Base-by-base conservation (phyloP, 2,113 vertebrate species). In the Speoplatyrhinus poulsoni region DNA sequence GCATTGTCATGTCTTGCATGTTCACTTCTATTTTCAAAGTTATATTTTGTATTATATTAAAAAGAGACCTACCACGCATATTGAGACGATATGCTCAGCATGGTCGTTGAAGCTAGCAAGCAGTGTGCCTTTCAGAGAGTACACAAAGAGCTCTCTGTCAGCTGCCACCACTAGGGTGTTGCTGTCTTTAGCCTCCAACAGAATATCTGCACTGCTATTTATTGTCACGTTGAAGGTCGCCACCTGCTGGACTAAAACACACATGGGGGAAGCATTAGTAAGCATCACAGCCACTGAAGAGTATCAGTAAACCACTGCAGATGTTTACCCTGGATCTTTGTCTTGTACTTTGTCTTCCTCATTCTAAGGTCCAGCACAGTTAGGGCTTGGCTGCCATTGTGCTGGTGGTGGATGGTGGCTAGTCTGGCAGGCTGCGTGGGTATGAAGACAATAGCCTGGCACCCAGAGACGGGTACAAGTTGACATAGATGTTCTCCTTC, bases 91-190 rank as follows among this genome's bases (percentile, higher is more conserved):
- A n/a, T 92, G 85, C 75, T 82, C 69, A 0, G 72, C 88, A 66
- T 97, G 95, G 71, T 96, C 94, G 76, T 91, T 85, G 82, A 95
- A 95, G 75, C 46, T 62, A 6, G 91, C 87, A 36, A 96, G 64
- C 26, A 89, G 68, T 49, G 65, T 75, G 66, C 94, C 94, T 65
- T 90, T 92, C 52, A 94, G 75, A 60, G 91, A 93, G 75, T 81
- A 87, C 2, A 89, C 83, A 74, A 80, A 88, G 58, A 94, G 84
- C 26, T 84, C 65, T 17, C 73, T 72, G 16, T 80, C 80, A 0
- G 62, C 73, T 52, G 90, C 84, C 72, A 91, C 47, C 76, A 94
- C 85, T 19, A 93, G 46, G 32, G 72, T 78, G 81, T 87, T 82
- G 77, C 82, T 93, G 68, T 92, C 85, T 1, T 85, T 90, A 52